A percentile compares a stretch with the other conserved stretches of the same genome.
Evolutionary conservation across 2,113 vertebrate species (phyloP).

Genomic region (Ptyas mucosa): DNA sequence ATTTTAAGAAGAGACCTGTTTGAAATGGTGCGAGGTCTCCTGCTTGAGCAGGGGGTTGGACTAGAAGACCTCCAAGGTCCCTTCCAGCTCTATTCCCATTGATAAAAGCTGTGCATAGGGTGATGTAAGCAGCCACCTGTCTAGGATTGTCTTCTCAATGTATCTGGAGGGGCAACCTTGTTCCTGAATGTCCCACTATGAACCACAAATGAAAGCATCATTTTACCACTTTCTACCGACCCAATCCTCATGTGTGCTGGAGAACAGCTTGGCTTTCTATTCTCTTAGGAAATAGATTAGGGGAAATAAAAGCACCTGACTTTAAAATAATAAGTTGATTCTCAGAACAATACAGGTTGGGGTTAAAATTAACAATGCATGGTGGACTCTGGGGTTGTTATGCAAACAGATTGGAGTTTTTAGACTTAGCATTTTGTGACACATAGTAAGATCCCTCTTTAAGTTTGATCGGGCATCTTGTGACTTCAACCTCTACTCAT

Average conservation of each 20-base stretch:
- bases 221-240: background rate
- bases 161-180: background rate
- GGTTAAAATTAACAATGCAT: background rate
- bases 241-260: background rate
- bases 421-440: background rate
- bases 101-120: background rate
- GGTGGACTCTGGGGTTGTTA: background rate
- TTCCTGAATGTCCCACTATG: background rate
- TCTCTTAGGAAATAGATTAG: background rate
- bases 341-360: background rate
- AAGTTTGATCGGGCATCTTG: background rate
- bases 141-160: background rate
- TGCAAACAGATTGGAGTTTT: background rate
- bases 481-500: background rate
- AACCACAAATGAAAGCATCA: background rate
- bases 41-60: background rate
- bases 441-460: background rate
- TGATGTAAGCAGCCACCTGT: background rate
- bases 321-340: background rate
- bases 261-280: background rate
- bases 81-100: background rate
- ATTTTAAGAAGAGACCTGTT: no score
- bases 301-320: background rate
- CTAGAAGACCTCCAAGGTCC: background rate
- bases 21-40: no score